Conservation (phyloP, 2,797 vertebrate genomes). For the Psittacula echo region DNA sequence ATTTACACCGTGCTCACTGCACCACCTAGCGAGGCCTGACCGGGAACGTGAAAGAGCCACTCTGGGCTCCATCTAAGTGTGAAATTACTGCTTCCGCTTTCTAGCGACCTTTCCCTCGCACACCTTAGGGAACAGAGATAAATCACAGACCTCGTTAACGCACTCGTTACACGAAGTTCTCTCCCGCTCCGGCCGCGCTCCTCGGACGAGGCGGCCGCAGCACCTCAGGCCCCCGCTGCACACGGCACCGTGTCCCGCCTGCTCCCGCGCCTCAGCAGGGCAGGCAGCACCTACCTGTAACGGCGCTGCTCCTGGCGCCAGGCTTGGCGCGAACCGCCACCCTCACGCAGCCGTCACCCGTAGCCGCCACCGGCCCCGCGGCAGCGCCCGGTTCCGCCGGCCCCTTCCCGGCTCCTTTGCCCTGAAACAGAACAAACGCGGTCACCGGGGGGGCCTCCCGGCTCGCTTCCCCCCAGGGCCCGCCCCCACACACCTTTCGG, state of each 20-base stretch:
- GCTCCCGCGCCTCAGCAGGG: background rate
- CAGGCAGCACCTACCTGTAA: conserved; percentile 82
- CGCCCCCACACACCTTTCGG: background rate
- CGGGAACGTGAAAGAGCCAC: rapidly evolving
- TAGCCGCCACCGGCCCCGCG: conserved; percentile 68
- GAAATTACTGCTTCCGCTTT: rapidly evolving
- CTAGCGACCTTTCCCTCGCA: background rate
- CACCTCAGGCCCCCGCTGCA: background rate
- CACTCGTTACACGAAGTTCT: background rate
- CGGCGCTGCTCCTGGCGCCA: conserved; percentile 84
- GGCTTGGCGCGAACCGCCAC: conserved; percentile 88
- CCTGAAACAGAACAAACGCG: background rate
- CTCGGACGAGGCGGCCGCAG: background rate
- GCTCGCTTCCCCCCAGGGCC: rapidly evolving
- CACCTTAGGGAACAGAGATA: background rate
- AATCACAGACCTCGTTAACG: background rate
- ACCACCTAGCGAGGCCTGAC: background rate
- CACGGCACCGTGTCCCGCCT: background rate
- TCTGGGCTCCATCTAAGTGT: rapidly evolving
- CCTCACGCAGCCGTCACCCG: conserved; percentile 80
- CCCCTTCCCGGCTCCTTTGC: background rate
- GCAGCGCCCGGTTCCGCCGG: background rate
- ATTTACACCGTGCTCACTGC: background rate
- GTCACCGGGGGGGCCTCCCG: background rate
- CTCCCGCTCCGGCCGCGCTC: background rate